phyloP scores from a whole-genome alignment of 2,888 invertebrate species.

The Darwinula stevensoni region DNA sequence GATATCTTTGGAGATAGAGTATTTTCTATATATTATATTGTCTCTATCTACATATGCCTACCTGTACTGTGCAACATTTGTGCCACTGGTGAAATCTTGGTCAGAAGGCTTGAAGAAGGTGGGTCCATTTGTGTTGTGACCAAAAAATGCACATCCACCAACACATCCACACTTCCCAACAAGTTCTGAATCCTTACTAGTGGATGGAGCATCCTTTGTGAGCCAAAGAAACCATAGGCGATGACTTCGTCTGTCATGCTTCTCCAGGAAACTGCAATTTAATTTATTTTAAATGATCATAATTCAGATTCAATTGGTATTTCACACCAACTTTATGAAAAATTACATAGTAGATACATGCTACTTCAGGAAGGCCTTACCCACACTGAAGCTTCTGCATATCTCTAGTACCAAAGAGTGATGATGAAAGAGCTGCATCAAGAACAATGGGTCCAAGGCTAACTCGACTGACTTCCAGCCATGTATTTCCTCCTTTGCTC shows the following conservation, averaged over 20 bases:
- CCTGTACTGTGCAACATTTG: constrained; percentile 48
- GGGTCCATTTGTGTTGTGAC: constrained; percentile 58
- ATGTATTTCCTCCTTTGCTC: too few relatives aligned
- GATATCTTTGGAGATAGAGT: too few relatives aligned
- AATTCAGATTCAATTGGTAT: too few relatives aligned
- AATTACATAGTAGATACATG: too few relatives aligned
- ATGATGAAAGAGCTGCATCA: constrained; percentile 69
- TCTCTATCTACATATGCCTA: too few relatives aligned
- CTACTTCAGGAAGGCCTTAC: too few relatives aligned
- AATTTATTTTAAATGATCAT: too few relatives aligned
- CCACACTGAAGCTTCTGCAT: too few relatives aligned
- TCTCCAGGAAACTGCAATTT: constrained; percentile 26
- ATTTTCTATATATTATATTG: too few relatives aligned
- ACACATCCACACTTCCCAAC: constrained; percentile 60
- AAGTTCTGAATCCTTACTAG: constrained; percentile 11
- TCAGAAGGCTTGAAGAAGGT: constrained; percentile 60
- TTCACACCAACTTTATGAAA: too few relatives aligned
- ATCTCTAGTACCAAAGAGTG: too few relatives aligned
- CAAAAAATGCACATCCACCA: constrained; percentile 84
- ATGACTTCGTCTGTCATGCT: constrained; percentile 43
- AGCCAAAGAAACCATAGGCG: constrained; percentile 89
- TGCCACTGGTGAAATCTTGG: constrained; percentile 46
- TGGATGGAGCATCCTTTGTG: constrained; percentile 21
- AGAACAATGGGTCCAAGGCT: constrained; percentile 65
- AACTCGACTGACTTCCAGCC: constrained; percentile 73